A percentile compares a stretch with the other conserved stretches of the same genome.
Conservation (phyloP, 1,140 invertebrate genomes). For the Cydia fagiglandana region DNA sequence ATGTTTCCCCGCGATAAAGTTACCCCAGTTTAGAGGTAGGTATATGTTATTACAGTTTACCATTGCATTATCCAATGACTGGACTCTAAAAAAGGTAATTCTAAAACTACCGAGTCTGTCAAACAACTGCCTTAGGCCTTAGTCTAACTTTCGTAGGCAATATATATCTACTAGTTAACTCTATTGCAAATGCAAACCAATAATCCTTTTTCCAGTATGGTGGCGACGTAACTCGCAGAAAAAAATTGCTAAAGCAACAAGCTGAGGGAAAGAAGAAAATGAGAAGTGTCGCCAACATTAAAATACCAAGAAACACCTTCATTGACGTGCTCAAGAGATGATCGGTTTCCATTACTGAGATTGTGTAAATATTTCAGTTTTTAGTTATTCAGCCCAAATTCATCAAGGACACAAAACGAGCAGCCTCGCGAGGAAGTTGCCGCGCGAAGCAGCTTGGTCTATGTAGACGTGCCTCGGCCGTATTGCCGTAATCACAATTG, state of each 20-base stretch:
- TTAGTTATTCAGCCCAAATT: background rate
- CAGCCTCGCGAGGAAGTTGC: no score
- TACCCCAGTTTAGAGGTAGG: no score
- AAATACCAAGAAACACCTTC: conserved; percentile 95
- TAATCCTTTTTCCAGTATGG: conserved; percentile 87
- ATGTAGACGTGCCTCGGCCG: no score
- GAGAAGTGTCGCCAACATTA: conserved; percentile 93
- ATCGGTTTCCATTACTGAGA: conserved; percentile 38
- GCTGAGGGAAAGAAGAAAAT: conserved; percentile 96
- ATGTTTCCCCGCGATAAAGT: no score
- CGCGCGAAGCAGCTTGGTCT: no score
- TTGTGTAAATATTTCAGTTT: conserved; percentile 19
- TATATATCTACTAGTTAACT: conserved; percentile 23
- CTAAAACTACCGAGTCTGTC: no score
- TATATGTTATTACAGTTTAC: no score
- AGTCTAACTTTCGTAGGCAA: background rate
- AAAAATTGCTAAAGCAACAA: conserved; percentile 94
- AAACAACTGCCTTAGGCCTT: conserved; percentile 20
- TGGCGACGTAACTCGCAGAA: conserved; percentile 93
- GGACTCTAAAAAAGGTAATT: no score
- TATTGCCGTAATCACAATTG: no score
- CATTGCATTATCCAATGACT: no score
- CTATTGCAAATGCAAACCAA: conserved; percentile 15
- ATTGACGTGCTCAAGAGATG: conserved; percentile 94
- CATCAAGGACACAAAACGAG: background rate